These are phyloP conservation scores for Xyliphius kryptos DNA, from an alignment of 2,113 vertebrate genomes.

Conservation along the genomic window DNA sequence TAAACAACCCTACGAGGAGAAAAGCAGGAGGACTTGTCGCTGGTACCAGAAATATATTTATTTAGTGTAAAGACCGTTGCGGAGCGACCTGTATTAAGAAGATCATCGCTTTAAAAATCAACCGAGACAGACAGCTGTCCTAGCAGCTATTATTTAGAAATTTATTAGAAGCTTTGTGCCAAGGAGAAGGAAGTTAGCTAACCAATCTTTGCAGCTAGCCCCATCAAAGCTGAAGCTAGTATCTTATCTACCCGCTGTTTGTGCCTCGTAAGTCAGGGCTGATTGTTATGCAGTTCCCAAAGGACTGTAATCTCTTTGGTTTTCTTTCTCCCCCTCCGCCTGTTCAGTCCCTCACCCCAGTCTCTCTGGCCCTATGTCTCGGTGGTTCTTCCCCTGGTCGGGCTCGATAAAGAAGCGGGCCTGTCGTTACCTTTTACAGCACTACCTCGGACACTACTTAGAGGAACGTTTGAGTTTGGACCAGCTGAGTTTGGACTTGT, in stretches of 20 bases:
- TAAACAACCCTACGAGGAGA: conserved; percentile 66
- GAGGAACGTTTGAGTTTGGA: conserved; percentile 84
- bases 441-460: conserved; percentile 87
- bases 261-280: conserved; percentile 49
- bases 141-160: conserved; percentile 53
- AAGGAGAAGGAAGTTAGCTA: conserved; percentile 49
- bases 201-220: conserved; percentile 53
- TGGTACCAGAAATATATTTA: conserved; percentile 38
- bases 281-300: conserved; percentile 74
- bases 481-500: conserved; percentile 85
- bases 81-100: conserved; percentile 14
- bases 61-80: conserved; percentile 35
- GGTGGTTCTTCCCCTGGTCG: conserved; percentile 90
- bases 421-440: conserved; percentile 87
- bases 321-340: conserved; percentile 60
- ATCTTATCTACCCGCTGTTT: too few relatives aligned
- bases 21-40: conserved; percentile 48
- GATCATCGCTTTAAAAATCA: too few relatives aligned
- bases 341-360: conserved; percentile 61
- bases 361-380: conserved; percentile 74
- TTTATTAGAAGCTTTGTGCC: conserved; percentile 49
- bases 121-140: conserved; percentile 31
- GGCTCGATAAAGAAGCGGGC: conserved; percentile 90
- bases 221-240: too few relatives aligned
- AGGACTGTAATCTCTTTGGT: conserved; percentile 55